phyloP scores from a whole-genome alignment of 2,888 invertebrate species.

The Teleogryllus oceanicus region DNA sequence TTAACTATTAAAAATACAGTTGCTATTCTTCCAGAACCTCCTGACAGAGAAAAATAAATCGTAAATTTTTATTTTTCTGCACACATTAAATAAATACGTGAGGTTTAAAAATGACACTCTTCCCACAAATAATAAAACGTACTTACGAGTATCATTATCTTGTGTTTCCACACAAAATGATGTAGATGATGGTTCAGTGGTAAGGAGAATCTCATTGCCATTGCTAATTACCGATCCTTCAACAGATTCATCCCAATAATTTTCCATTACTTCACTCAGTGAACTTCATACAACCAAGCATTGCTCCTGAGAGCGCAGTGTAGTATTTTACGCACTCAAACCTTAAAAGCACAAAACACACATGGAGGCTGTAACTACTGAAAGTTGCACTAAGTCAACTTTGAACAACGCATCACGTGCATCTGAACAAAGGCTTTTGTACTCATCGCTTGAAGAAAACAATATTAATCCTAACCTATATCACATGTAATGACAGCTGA shows the following conservation, averaged over 20 bases:
- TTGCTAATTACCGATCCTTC: constrained; percentile 27
- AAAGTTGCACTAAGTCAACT: no score
- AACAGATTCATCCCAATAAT: constrained; percentile 18
- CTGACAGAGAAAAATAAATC: not conserved
- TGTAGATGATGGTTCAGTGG: constrained; percentile 19
- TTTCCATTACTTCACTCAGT: constrained; percentile 20
- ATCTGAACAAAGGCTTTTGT: not conserved
- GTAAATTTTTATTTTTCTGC: not conserved
- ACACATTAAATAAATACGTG: no score
- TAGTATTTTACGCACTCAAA: no score
- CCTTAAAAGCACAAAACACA: no score
- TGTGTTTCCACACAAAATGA: not conserved
- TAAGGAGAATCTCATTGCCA: constrained; percentile 25
- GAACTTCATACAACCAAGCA: no score
- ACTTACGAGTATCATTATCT: not conserved
- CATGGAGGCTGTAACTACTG: no score
- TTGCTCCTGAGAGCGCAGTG: no score
- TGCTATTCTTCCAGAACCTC: constrained; percentile 30
- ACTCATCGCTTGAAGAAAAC: not conserved
- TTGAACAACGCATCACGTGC: not conserved
- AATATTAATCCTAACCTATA: not conserved
- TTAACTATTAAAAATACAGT: constrained; percentile 48
- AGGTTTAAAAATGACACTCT: no score
- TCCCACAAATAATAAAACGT: not conserved
- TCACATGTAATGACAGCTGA: not conserved